Evolutionary conservation across 2,888 invertebrate genomes (phyloP).

Genomic region (Heliconius sara): DNA sequence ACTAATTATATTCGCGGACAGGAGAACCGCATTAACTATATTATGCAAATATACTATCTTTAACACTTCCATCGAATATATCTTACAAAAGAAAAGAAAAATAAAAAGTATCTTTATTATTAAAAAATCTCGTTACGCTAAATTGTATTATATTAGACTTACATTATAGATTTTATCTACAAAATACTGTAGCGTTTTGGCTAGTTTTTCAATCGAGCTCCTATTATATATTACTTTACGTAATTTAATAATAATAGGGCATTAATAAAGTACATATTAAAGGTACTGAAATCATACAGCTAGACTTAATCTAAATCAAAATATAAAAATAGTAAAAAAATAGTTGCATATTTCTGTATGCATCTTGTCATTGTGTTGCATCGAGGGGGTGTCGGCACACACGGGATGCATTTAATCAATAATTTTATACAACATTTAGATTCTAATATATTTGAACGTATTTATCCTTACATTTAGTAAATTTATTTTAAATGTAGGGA

Average conservation of each 20-base stretch:
- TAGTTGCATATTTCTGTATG: conserved; percentile 79
- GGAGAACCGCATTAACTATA: conserved; percentile 88
- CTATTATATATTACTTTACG: conserved; percentile 63
- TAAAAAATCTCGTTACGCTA: conserved; percentile 84
- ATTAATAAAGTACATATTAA: conserved; percentile 76
- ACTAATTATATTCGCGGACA: conserved; percentile 89
- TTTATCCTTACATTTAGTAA: conserved; percentile 43
- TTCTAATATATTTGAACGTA: conserved; percentile 44
- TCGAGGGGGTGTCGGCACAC: conserved; percentile 53
- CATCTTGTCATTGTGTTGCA: conserved; percentile 78
- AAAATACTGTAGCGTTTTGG: conserved; percentile 81
- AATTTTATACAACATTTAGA: conserved; percentile 40
- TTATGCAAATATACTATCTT: conserved; percentile 87
- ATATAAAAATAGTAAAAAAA: conserved; percentile 84
- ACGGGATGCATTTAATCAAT: conserved; percentile 37
- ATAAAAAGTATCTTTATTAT: conserved; percentile 81
- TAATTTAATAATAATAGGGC: conserved; percentile 73
- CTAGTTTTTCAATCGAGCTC: conserved; percentile 80
- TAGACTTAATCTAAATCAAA: conserved; percentile 83
- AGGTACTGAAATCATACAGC: conserved; percentile 80
- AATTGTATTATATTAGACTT: conserved; percentile 80
- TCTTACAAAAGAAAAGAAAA: conserved; percentile 83
- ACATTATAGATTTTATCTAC: conserved; percentile 84
- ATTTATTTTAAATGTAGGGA: conserved; percentile 40
- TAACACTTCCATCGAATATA: conserved; percentile 84